Percentiles rank a stretch among this genome's conserved stretches.
These are phyloP conservation scores for Temnothorax longispinosus DNA, from an alignment of 1,140 invertebrate species.

Conservation along the genomic window DNA sequence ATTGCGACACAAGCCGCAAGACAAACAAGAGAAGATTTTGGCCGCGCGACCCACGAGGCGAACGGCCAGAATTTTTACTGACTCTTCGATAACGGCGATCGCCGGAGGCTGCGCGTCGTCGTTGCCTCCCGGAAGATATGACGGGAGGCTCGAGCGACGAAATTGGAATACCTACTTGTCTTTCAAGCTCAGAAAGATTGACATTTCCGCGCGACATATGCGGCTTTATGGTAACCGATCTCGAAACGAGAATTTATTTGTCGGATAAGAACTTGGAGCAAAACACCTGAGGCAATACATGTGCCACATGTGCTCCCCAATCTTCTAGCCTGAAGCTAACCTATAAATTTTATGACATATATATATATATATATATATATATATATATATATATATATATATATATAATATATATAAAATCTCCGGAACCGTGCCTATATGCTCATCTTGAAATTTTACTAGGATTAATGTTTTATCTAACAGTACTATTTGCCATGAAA, in stretches of 20 bases:
- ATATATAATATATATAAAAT: no score
- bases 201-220: conserved; percentile 18
- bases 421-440: no score
- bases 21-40: conserved; percentile 22
- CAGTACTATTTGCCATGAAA: no score
- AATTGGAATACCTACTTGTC: conserved; percentile 24
- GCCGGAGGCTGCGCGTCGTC: neutral
- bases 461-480: no score
- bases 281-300: neutral
- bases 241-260: conserved; percentile 13
- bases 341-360: no score
- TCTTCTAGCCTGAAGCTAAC: no score
- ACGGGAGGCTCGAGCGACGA: conserved; percentile 5
- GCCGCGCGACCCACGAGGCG: neutral
- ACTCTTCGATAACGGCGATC: neutral
- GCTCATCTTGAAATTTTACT: no score
- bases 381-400: no score
- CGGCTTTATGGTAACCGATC: neutral
- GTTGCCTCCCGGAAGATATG: neutral
- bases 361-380: no score
- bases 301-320: neutral
- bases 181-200: neutral
- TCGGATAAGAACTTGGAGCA: conserved; percentile 18
- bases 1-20: conserved; percentile 42
- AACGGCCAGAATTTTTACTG: conserved; percentile 44